phyloP scores from a whole-genome alignment of 35 echinoderm and acorn worm genomes.

The Strongylocentrotus purpuratus region DNA sequence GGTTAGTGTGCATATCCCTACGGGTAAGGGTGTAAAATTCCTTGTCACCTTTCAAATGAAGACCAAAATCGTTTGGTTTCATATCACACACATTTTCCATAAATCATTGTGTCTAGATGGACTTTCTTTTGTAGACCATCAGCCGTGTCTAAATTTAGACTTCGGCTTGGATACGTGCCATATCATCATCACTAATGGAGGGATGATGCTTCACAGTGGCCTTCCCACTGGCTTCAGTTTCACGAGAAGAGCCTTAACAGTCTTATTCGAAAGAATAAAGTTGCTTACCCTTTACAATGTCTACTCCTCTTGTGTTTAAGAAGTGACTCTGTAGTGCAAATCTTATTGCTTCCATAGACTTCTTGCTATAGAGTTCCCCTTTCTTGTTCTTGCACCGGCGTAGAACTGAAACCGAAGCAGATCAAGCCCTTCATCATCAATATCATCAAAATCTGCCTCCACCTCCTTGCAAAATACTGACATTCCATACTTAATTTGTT shows the following conservation, averaged over 20 bases:
- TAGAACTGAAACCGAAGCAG: background rate
- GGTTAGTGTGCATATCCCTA: no score
- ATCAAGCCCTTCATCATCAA: background rate
- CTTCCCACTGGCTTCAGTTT: background rate
- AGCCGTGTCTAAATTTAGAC: no score
- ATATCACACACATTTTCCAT: no score
- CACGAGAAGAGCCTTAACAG: background rate
- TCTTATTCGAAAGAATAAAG: background rate
- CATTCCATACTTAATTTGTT: background rate
- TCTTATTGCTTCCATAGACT: background rate
- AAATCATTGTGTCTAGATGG: no score
- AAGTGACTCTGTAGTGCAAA: background rate
- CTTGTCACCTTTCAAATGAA: no score
- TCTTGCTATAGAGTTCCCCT: background rate
- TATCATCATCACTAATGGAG: background rate
- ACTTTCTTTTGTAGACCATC: no score
- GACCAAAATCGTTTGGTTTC: no score
- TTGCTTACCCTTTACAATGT: background rate
- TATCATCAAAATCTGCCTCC: background rate
- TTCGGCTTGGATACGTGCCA: conserved; percentile 28
- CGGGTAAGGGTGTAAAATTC: no score
- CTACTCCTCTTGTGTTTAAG: background rate
- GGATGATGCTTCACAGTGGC: background rate
- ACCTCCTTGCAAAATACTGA: background rate
- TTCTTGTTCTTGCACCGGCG: background rate